Base-by-base conservation (phyloP, 2,888 invertebrate species). In the Parnassius glacialis region DNA sequence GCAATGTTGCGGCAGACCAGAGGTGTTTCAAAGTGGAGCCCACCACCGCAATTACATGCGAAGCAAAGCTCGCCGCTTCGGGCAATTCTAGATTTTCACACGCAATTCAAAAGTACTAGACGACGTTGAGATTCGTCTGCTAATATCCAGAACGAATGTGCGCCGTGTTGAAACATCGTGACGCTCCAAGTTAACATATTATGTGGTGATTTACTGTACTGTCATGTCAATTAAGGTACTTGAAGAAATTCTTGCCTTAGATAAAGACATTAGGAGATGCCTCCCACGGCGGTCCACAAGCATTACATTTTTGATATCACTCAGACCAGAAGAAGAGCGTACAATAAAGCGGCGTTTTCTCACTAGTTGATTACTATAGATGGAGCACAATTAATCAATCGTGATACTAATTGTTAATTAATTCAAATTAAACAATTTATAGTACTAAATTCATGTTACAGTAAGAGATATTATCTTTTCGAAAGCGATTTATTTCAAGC, bases 51-150 rank as follows among this genome's bases (percentile, higher is more conserved):
- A 86, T 87, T 85, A 87, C 68, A 70, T 68, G 57, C 64, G 64
- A 66, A 68, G 76, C 72, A 78, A 76, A 80, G 75, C 77, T 78
- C 70, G 76, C 75, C 75, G 75, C 84, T 72, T 65, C 70, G 67
- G 72, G 79, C 78, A 77, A 79, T 78, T 78, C 80, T 77, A 76
- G 76, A 81, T 82, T 83, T 85, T 85, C 83, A 83, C 85, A 87
- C 80, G 81, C 83, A 78, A 79, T 79, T 79, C 76, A 76, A 77
- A 77, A 72, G 67, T 72, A 71, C 74, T 70, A 65, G 62, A 66
- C 60, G 65, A 66, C 67, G 68, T 59, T 61, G 61, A 69, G 64
- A 67, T 67, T 67, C 59, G 63, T 58, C 64, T 65, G 62, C 71
- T 68, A 68, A 73, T 74, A 72, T 62, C 70, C 63, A 68, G 67